Evolutionary conservation across 2,888 invertebrate species (phyloP), one percentile per base, ranked within the genome.

Genomic region (Drosophila affinis): DNA sequence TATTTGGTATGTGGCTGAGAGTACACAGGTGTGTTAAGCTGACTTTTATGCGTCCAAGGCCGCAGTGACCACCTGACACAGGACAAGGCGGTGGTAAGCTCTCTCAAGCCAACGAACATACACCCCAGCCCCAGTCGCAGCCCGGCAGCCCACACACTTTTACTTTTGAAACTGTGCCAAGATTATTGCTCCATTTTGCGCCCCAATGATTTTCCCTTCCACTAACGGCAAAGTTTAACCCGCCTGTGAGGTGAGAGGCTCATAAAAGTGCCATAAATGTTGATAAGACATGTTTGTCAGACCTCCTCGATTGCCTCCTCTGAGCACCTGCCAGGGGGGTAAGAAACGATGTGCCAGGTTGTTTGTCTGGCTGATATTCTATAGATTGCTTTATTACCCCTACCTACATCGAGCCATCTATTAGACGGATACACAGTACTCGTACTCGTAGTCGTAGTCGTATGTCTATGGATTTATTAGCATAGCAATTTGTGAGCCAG

Each of bases 121-220:
- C 32, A 44, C 32, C 14, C 47, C 47, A 34, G n/a, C 12, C 18
- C 29, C 24, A 24, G 21, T 24, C 29, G 9, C 29, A 9, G 9
- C n/a, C n/a, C n/a, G n/a, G n/a, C n/a, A n/a, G n/a, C 21, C 3
- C 44, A 14, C 12, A 46, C n/a, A 21, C 24, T 10, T 47, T 27
- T 54, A 47, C 55, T 32, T 49, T 72, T 72, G 47, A 55, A 69
- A 71, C 62, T 70, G 77, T 71, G 75, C 71, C 85, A 72, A 80
- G 87, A 84, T 78, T 87, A 87, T 85, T 78, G 82, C 85, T 77
- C 85, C 78, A 87, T 87, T 84, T 84, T 78, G 62, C 72, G 78
- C 80, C 72, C 72, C 65, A 82, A 80, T 80, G 77, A 53, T 48
- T 76, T 56, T 71, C 69, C 62, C 64, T 32, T n/a, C 53, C 51